phyloP scores from a whole-genome alignment of 2,113 vertebrate species.

The Myotis davidii region DNA sequence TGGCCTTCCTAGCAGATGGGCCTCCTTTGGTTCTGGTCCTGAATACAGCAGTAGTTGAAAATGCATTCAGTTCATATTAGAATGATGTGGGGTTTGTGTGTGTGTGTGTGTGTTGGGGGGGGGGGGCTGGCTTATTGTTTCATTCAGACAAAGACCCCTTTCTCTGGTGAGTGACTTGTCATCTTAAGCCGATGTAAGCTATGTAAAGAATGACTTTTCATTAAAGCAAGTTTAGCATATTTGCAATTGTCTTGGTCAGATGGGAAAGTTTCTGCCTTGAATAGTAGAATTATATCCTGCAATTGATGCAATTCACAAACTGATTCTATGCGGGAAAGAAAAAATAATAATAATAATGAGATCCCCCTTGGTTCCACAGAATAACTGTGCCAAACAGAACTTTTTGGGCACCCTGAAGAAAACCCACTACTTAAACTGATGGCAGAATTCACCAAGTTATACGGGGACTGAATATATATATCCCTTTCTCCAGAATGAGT shows the following conservation, averaged over 20 bases:
- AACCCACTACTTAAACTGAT: neutral
- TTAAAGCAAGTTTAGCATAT: slow-evolving; percentile 71
- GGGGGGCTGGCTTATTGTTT: slow-evolving; percentile 73
- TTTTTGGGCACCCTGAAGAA: slow-evolving; percentile 16
- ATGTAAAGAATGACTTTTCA: slow-evolving; percentile 78
- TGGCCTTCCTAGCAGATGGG: slow-evolving; percentile 62
- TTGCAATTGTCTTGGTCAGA: slow-evolving; percentile 73
- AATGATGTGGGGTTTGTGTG: neutral
- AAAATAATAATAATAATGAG: neutral
- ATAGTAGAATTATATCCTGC: slow-evolving; percentile 57
- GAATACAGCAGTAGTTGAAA: slow-evolving; percentile 67
- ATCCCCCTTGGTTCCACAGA: neutral
- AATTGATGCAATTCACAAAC: slow-evolving; percentile 47
- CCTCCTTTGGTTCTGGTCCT: slow-evolving; percentile 58
- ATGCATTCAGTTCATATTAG: slow-evolving; percentile 63
- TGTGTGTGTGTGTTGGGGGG: slow-evolving; percentile 47
- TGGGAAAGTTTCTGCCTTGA: slow-evolving; percentile 65
- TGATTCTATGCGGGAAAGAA: slow-evolving; percentile 59
- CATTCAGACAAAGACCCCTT: slow-evolving; percentile 70
- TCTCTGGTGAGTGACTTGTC: slow-evolving; percentile 73
- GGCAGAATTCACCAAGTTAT: slow-evolving; percentile 24
- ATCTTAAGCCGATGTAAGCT: slow-evolving; percentile 66
- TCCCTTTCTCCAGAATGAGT: neutral
- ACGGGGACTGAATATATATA: neutral
- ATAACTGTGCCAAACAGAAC: slow-evolving; percentile 7